Evolutionary conservation across 2,797 vertebrate genomes (phyloP).

Genomic region (Pipistrellus pygmaeus): DNA sequence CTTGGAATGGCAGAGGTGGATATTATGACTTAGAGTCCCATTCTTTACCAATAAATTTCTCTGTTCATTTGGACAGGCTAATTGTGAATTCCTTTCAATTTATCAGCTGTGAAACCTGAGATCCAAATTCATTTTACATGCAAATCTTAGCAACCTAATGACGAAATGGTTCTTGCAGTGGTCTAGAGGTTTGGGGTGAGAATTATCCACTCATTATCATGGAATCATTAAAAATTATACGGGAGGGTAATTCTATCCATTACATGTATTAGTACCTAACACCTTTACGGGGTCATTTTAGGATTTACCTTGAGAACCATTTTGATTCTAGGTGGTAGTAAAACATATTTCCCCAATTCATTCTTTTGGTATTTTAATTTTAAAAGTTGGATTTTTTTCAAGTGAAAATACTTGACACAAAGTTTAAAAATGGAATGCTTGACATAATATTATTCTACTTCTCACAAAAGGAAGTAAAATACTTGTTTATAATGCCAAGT

Average conservation of each 20-base stretch:
- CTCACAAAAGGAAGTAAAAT: background rate
- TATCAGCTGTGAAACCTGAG: background rate
- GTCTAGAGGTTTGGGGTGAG: background rate
- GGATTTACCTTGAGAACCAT: background rate
- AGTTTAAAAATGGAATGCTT: background rate
- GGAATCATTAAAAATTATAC: background rate
- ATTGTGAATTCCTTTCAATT: background rate
- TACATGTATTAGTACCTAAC: background rate
- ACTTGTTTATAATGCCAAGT: background rate
- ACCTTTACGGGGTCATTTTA: background rate
- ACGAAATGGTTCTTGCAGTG: background rate
- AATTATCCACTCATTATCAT: background rate
- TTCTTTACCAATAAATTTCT: conserved; percentile 1
- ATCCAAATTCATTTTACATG: background rate
- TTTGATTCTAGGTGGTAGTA: conserved; percentile 18
- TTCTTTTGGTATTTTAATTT: conserved; percentile 36
- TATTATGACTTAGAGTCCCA: background rate
- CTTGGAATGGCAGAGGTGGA: background rate
- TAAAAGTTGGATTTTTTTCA: conserved; percentile 52
- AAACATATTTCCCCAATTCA: background rate
- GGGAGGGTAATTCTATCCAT: background rate
- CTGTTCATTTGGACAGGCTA: background rate
- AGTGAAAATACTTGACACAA: background rate
- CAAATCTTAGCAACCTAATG: conserved; percentile 15
- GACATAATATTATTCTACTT: background rate